Evolutionary conservation across 1,140 invertebrate species (phyloP), one percentile per base, ranked within the genome.

Genomic region (Solen grandis): DNA sequence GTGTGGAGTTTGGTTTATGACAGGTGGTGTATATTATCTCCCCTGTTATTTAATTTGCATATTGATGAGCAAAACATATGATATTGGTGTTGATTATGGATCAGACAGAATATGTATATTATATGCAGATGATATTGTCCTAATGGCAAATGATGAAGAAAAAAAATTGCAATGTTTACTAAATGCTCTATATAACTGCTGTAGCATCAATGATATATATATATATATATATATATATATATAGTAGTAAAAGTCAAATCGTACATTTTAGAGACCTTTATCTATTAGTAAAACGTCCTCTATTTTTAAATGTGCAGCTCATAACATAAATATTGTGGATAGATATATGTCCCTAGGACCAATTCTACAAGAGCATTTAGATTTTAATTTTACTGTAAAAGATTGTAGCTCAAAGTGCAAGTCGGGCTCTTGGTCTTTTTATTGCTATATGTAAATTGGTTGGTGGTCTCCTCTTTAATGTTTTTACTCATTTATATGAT

Each of bases 51-150:
- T n/a, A n/a, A n/a, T n/a, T n/a, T n/a, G n/a, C n/a, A n/a, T n/a
- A n/a, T n/a, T n/a, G n/a, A n/a, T n/a, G n/a, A n/a, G n/a, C n/a
- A n/a, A n/a, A n/a, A n/a, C n/a, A n/a, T n/a, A n/a, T n/a, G n/a
- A 81, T 59, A 22, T 66, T 3, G 70, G 59, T 65, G 22, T 79
- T 60, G 25, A 63, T 38, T 46, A 74, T 46, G 62, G 54, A 13
- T 52, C 50, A 19, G 41, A 62, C 33, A 57, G 29, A 10, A 36
- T 81, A 52, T 38, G 62, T 46, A 75, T 75, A 25, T 31, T 75
- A 16, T 46, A 65, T 25, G 74, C 74, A 31, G 70, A 59, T 1
- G 79, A 81, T 59, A 63, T 63, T 66, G 66, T 81, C 57, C 69
- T 81, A 5, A 14, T 80, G 2, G 16, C 62, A 35, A 50, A 35